Evolutionary conservation across 1,140 invertebrate genomes (phyloP).

Genomic region (Drosophila baimaii): DNA sequence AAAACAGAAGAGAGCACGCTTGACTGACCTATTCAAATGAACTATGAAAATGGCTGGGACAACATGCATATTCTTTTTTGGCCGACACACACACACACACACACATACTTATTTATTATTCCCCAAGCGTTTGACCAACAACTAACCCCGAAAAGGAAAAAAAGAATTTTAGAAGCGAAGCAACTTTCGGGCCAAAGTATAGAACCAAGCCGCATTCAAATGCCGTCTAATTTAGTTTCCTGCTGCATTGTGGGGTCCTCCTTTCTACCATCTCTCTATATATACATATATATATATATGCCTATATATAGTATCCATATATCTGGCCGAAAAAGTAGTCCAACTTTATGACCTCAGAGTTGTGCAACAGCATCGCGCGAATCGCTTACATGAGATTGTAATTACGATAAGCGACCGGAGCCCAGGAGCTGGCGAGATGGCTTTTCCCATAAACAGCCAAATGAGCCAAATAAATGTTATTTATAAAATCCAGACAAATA

Average conservation of each 20-base stretch:
- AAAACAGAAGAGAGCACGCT: slow-evolving; percentile 48
- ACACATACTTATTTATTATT: slow-evolving; percentile 78
- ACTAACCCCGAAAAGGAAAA: slow-evolving; percentile 63
- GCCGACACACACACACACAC: slow-evolving; percentile 37
- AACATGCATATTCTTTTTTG: slow-evolving; percentile 69
- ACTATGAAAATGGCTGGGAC: slow-evolving; percentile 77
- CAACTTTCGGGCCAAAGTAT: slow-evolving; percentile 37
- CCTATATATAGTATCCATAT: slow-evolving; percentile 12
- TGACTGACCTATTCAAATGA: slow-evolving; percentile 70
- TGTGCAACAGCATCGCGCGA: slow-evolving; percentile 78
- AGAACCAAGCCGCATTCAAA: slow-evolving; percentile 68
- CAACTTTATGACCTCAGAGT: slow-evolving; percentile 72
- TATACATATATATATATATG: background rate
- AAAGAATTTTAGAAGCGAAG: slow-evolving; percentile 15
- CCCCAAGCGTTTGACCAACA: slow-evolving; percentile 78
- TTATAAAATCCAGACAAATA: slow-evolving; percentile 61
- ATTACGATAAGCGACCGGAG: slow-evolving; percentile 74
- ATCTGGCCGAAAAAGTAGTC: slow-evolving; percentile 52
- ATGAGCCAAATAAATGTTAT: slow-evolving; percentile 83
- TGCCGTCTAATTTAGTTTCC: slow-evolving; percentile 79
- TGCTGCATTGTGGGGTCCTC: slow-evolving; percentile 60
- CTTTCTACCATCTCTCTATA: background rate
- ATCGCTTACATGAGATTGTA: slow-evolving; percentile 82
- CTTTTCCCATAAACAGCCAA: slow-evolving; percentile 76
- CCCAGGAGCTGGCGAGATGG: slow-evolving; percentile 58